These are phyloP conservation scores for Petaurus breviceps DNA, from an alignment of 2,113 vertebrate genomes.

Conservation along the genomic window DNA sequence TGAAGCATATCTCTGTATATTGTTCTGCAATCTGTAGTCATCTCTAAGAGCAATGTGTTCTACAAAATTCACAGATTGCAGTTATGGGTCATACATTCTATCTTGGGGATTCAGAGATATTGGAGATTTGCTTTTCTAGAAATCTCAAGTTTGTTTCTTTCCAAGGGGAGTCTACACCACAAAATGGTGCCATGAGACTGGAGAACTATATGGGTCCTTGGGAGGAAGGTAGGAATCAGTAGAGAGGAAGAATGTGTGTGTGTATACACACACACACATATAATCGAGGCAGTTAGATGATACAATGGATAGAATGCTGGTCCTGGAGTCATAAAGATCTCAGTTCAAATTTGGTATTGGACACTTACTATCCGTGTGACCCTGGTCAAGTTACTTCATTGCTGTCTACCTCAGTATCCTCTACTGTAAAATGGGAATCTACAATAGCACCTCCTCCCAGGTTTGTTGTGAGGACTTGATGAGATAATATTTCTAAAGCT, in stretches of 20 bases:
- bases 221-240: not conserved
- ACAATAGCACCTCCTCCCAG: not conserved
- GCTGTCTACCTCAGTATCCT: not conserved
- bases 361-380: not conserved
- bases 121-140: not conserved
- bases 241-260: not conserved
- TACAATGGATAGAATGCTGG: not conserved
- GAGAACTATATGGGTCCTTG: not conserved
- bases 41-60: not conserved
- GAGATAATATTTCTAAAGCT: not conserved
- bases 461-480: not conserved
- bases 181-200: not conserved
- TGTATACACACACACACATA: not conserved
- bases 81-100: not conserved
- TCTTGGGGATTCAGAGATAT: not conserved
- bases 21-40: not conserved
- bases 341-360: not conserved
- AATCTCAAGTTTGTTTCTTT: not conserved
- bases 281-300: not conserved
- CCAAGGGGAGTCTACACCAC: not conserved
- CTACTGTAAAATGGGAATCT: not conserved
- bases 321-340: not conserved
- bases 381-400: not conserved
- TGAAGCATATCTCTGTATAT: not conserved
- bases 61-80: not conserved